Evolutionary conservation across 2,888 invertebrate genomes (phyloP).

Genomic region (Leptinotarsa juncta): DNA sequence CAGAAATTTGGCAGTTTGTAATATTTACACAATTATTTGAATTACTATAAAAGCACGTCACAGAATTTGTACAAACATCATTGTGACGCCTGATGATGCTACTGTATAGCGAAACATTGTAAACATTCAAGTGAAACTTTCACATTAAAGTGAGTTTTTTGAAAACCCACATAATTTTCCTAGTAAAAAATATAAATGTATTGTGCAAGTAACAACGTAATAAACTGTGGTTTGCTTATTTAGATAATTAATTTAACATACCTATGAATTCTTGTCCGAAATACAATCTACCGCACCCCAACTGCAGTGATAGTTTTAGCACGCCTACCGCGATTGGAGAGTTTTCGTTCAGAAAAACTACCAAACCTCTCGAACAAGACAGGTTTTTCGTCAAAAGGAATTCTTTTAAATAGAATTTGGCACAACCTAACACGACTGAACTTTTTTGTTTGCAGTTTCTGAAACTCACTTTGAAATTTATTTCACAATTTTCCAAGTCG

Average conservation of each 20-base stretch:
- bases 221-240: neutral
- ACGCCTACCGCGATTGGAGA: constrained; percentile 64
- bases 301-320: constrained; percentile 65
- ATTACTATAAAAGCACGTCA: too few species aligned
- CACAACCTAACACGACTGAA: constrained; percentile 64
- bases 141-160: too few species aligned
- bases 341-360: constrained; percentile 62
- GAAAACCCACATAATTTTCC: too few species aligned
- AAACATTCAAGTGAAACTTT: too few species aligned
- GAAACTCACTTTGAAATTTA: constrained; percentile 66
- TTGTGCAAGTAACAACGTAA: constrained; percentile 6
- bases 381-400: constrained; percentile 60
- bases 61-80: too few species aligned
- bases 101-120: too few species aligned
- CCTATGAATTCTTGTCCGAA: constrained; percentile 68
- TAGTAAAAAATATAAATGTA: neutral
- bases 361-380: constrained; percentile 62
- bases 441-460: constrained; percentile 65
- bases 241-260: constrained; percentile 47
- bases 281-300: constrained; percentile 67
- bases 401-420: constrained; percentile 62
- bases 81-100: too few species aligned
- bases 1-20: too few species aligned
- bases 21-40: too few species aligned
- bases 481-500: constrained; percentile 56